Evolutionary conservation across 2,888 invertebrate genomes (phyloP), one percentile per base, ranked within the genome.

Genomic region (Desoria tigrina): DNA sequence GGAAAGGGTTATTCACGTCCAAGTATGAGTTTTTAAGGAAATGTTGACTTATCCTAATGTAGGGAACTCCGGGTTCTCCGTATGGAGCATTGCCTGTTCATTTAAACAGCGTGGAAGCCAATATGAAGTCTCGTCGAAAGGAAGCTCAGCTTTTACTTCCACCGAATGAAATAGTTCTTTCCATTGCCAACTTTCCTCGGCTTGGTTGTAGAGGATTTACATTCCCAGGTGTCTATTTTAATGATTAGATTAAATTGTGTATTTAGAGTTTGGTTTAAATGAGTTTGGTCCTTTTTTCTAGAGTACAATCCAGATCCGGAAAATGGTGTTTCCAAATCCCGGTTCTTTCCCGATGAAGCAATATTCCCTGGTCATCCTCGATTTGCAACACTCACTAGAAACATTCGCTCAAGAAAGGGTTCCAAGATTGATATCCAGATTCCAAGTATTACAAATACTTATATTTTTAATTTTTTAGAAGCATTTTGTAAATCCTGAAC

Each of bases 101-200:
- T 83, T 96, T 99, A 81, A 99, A 98, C 81, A 88, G 95, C 68
- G 98, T 99, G 4, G 99, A 99, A 81, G 92, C 94, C 6, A 99
- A 98, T 81, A 99, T 99, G 99, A 88, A 86, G 74, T 87, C 89
- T 77, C 77, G 74, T 63, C 85, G 94, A 57, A 77, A 82, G 51
- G 88, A 92, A 74, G 86, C 88, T 66, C 85, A 87, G 75, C 82
- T 90, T 65, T 73, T 81, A 14, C 82, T 98, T 61, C 83, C 84
- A 70, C 84, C 86, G 57, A 90, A 90, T 72, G 95, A 96, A 83
- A 87, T 87, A 72, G 84, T 95, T 64, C 87, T 98, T 84, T 92
- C 93, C 65, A 84, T 99, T 68, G 96, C 96, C 2, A 90, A 89
- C 82, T 99, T 93, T 81, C 97, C 94, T 66, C 89, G 92, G 78